Evolutionary conservation across 2,113 vertebrate species (phyloP).

Genomic region (Ictalurus punctatus): DNA sequence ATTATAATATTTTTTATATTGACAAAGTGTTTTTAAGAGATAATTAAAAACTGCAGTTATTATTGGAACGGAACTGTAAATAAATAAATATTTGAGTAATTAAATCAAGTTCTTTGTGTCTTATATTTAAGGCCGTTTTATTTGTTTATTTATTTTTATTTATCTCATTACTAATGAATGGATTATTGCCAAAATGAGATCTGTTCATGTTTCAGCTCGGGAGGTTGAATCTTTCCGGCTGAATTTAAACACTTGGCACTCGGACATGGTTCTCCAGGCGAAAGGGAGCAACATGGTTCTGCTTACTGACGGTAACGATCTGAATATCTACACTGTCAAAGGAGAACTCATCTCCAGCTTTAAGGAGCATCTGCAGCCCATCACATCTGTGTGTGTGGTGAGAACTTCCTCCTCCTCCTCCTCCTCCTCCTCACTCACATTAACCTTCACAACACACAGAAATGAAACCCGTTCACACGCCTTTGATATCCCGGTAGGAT

Average conservation of each 20-base stretch:
- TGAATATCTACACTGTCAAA: slow-evolving; percentile 71
- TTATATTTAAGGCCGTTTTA: no score
- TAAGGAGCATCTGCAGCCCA: slow-evolving; percentile 77
- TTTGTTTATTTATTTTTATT: no score
- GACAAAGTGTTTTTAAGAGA: neutral
- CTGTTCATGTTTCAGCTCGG: slow-evolving; percentile 59
- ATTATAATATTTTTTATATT: no score
- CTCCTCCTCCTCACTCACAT: neutral
- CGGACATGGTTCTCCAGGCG: slow-evolving; percentile 65
- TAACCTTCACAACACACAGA: no score
- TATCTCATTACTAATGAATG: neutral
- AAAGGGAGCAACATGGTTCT: slow-evolving; percentile 69
- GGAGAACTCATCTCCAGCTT: slow-evolving; percentile 73
- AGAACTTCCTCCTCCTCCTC: neutral
- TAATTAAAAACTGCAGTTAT: no score
- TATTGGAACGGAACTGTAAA: neutral
- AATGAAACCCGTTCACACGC: neutral
- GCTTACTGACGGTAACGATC: slow-evolving; percentile 58
- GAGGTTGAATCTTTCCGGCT: slow-evolving; percentile 71
- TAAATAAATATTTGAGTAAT: neutral
- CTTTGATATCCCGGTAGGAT: slow-evolving; percentile 62
- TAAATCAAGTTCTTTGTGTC: no score
- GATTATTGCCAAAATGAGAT: neutral
- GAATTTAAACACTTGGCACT: neutral
- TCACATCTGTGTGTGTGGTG: slow-evolving; percentile 79